phyloP scores from a whole-genome alignment of 2,888 invertebrate genomes.

The Plutella xylostella region DNA sequence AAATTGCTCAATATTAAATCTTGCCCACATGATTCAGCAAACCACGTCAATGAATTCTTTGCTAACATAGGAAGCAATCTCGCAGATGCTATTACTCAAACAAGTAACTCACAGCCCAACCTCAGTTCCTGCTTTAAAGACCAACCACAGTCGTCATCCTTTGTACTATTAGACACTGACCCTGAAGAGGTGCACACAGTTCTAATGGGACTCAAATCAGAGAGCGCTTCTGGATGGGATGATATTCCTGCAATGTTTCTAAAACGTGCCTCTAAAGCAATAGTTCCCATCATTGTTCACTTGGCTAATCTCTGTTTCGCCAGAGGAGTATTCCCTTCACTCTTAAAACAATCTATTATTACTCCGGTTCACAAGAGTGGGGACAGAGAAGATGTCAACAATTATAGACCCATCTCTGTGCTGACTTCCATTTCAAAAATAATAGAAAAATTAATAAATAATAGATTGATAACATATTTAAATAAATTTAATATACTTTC shows the following conservation, averaged over 20 bases:
- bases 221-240: conserved; percentile 8
- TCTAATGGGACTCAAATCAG: conserved; percentile 1
- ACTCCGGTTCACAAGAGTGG: conserved; percentile 7
- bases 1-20: no score
- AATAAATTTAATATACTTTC: no score
- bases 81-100: no score
- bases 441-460: background rate
- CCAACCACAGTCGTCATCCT: background rate
- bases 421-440: background rate
- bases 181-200: no score
- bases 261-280: background rate
- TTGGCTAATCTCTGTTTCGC: conserved; percentile 3
- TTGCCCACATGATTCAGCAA: no score
- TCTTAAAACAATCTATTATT: conserved; percentile 4
- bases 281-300: conserved; percentile 4
- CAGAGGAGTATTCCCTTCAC: background rate
- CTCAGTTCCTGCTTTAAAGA: no score
- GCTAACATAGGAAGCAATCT: no score
- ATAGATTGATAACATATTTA: background rate
- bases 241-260: conserved; percentile 7
- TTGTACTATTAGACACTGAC: conserved; percentile 3
- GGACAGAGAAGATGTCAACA: background rate
- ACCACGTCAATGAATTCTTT: no score
- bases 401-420: background rate
- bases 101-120: no score